Evolutionary conservation across 2,888 invertebrate genomes (phyloP).

Genomic region (Ochropacha duplaris): DNA sequence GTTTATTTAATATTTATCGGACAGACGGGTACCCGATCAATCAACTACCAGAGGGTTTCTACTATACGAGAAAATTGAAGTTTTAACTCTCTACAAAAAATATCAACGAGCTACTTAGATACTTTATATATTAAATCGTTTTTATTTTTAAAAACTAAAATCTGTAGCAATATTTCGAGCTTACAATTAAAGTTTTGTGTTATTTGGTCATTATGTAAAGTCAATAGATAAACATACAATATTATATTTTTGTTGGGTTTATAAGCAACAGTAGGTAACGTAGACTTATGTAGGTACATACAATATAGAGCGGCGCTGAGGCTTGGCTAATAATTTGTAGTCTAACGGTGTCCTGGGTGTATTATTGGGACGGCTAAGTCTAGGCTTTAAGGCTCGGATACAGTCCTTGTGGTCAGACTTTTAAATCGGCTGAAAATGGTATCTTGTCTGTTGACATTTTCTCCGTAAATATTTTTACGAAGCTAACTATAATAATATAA

Average conservation of each 20-base stretch:
- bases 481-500: background rate
- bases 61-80: background rate
- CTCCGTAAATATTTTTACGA: background rate
- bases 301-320: background rate
- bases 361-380: slow-evolving; percentile 26
- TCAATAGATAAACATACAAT: too few species aligned
- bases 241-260: background rate
- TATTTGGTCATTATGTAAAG: too few species aligned
- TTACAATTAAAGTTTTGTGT: too few species aligned
- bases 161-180: too few species aligned
- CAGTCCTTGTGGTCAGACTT: slow-evolving; percentile 29
- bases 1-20: slow-evolving; percentile 77
- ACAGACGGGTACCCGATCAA: slow-evolving; percentile 68
- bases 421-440: slow-evolving; percentile 33
- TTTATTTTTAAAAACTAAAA: background rate
- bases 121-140: background rate
- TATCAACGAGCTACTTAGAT: background rate
- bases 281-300: background rate
- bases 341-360: slow-evolving; percentile 28
- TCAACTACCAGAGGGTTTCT: slow-evolving; percentile 38
- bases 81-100: background rate
- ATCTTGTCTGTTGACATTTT: slow-evolving; percentile 8
- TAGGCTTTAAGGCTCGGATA: slow-evolving; percentile 23
- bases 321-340: slow-evolving; percentile 36
- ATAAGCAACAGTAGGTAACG: background rate